Percentiles rank a stretch among this genome's conserved stretches.
phyloP scores from a whole-genome alignment of 92 coral and sea anemone species.

The Phenganax stokvisi region DNA sequence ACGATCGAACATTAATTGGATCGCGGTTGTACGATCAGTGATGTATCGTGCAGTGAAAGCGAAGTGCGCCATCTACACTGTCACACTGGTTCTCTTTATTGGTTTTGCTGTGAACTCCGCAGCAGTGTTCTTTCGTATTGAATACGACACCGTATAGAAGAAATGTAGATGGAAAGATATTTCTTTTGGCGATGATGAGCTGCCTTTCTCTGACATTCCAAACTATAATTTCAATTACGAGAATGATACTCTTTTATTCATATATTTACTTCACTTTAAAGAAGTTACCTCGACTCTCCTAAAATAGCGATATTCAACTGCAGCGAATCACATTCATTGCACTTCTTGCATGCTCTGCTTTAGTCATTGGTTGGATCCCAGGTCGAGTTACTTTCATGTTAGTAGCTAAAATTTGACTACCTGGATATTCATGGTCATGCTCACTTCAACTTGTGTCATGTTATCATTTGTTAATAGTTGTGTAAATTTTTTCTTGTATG shows the following conservation, averaged over 20 bases:
- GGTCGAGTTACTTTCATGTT: conserved; percentile 18
- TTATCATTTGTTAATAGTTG: conserved; percentile 5
- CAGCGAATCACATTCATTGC: conserved; percentile 11
- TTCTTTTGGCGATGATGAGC: background rate
- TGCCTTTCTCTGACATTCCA: conserved; percentile 6
- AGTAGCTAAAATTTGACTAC: background rate
- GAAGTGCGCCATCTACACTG: conserved; percentile 1
- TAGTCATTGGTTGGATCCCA: conserved; percentile 25
- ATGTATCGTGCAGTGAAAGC: background rate
- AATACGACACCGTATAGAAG: background rate
- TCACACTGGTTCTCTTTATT: background rate
- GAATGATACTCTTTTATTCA: background rate
- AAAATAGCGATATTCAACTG: background rate
- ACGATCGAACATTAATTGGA: conserved; percentile 19
- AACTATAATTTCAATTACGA: background rate
- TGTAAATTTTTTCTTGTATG: conserved; percentile 18
- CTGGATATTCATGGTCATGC: background rate
- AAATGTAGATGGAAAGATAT: background rate
- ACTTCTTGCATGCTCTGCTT: conserved; percentile 10
- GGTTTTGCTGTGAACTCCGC: background rate
- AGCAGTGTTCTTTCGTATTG: conserved; percentile 1
- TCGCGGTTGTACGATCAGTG: background rate
- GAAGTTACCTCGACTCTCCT: background rate
- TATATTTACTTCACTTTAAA: background rate
- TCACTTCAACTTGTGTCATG: background rate